Conservation (phyloP, 2,113 vertebrate species). For the Paedocypris sp. region DNA sequence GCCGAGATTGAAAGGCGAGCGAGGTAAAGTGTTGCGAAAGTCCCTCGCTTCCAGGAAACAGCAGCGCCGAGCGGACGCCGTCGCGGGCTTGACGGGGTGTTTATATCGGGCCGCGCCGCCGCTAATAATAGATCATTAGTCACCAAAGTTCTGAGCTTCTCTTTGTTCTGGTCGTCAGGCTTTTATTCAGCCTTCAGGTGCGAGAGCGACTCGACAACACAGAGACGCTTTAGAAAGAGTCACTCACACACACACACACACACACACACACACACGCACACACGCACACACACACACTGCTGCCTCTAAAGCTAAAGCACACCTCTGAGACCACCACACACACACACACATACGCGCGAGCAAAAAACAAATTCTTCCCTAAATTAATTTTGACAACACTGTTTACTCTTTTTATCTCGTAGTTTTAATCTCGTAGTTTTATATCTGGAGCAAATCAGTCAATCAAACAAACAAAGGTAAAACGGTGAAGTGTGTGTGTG, state of each 20-base stretch:
- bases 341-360: too few relatives aligned
- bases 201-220: slow-evolving; percentile 21
- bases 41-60: not conserved
- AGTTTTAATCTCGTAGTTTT: too few relatives aligned
- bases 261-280: not conserved
- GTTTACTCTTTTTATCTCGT: too few relatives aligned
- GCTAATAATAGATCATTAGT: slow-evolving; percentile 22
- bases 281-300: slow-evolving; percentile 37
- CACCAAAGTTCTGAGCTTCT: slow-evolving; percentile 5
- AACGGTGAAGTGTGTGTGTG: too few relatives aligned
- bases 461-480: too few relatives aligned
- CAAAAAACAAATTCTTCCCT: too few relatives aligned
- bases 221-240: slow-evolving; percentile 26
- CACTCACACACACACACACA: too few relatives aligned
- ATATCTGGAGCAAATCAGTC: too few relatives aligned
- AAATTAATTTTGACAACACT: too few relatives aligned
- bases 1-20: not conserved
- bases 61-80: not conserved
- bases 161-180: not conserved
- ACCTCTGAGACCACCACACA: too few relatives aligned
- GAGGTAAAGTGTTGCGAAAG: not conserved
- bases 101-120: not conserved
- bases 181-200: slow-evolving; percentile 23
- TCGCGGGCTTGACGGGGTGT: not conserved
- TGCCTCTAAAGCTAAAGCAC: slow-evolving; percentile 34